Evolutionary conservation across 2,797 vertebrate genomes (phyloP), one percentile per base, ranked within the genome.

Genomic region (Eurystomus glaucurus): DNA sequence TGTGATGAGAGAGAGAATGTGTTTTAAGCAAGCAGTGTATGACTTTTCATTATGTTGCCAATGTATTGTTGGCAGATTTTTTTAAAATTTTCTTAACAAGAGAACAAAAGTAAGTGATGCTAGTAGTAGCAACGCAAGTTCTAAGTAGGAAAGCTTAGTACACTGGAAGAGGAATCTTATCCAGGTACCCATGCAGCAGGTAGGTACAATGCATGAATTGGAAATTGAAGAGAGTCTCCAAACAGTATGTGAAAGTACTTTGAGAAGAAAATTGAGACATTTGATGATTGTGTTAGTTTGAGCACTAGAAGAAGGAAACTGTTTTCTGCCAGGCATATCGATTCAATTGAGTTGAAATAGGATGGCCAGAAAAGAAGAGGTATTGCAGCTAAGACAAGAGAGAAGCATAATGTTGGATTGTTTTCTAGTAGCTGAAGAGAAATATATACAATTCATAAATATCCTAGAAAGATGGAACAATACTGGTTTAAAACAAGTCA

Each of bases 21-120:
- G 6, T 52, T 91, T 85, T 83, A 64, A 85, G 85, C 39, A 93
- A 80, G 57, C 12, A 35, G 12, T 26, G 19, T 66, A 31, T 77
- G 23, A 69, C 88, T 78, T 39, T 85, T 86, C 52, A 28, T 21
- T 79, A 48, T 26, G 18, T 71, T 78, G 13, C 29, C 84, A 58
- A 72, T 64, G 18, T 10, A 19, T 51, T 76, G 20, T 60, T 93
- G 62, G 16, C n/a, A 41, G 72, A 19, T 10, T 84, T 55, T 70
- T 52, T 10, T 14, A 8, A 61, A 65, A 18, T 57, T 46, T 39
- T 82, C 35, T 51, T 80, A 75, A 29, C 26, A 79, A 54, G 51
- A 76, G 11, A 72, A 51, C 12, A 58, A 45, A 76, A 74, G 35
- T 41, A 45, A 28, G 5, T 68, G 41, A 41, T 70, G 48, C 8